Base-by-base conservation (phyloP, 2,113 vertebrate species). In the Protobothrops mucrosquamatus region DNA sequence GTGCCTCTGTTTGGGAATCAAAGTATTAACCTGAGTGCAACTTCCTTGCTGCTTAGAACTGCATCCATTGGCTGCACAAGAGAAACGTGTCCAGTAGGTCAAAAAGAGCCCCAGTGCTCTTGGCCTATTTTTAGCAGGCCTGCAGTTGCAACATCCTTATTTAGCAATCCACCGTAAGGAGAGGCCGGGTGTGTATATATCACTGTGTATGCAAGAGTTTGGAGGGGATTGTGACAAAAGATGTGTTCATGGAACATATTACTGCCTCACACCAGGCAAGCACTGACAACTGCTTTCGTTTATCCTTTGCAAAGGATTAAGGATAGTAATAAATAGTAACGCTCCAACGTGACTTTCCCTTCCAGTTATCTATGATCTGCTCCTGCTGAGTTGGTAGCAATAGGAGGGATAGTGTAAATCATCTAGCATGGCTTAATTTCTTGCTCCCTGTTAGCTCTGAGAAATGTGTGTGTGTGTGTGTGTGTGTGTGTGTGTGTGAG, bases 41-140 rank as follows among this genome's bases (percentile, higher is more conserved):
- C 2, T 54, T 2, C 43, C 29, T 64, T 43, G 46, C 87, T 85
- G 51, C 69, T 86, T 90, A 52, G 59, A 93, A 90, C 15, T 10
- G 23, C 46, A 48, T 86, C 34, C 12, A 64, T 39, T 48, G 69
- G 10, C 81, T 92, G 26, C 91, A 29, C 26, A 1, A 87, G 59
- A 46, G 34, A 52, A 85, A 52, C 0, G 26, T 59, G 18, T 20
- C 34, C 3, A 9, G 15, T n/a, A 34, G 74, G 74, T 69, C 55
- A 64, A 86, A 22, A 4, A 23, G 48, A 74, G 88, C 88, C 39
- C 48, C 94, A 95, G 93, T 94, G 93, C 87, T 52, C 54, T 85
- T 26, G n/a, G n/a, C 91, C 97, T 97, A 97, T 97, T 97, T 97
- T 97, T 97, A 97, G 95, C 91, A 3, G 51, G 7, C 81, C 51